These are phyloP conservation scores for Ptilodon capucinus DNA, from an alignment of 2,888 invertebrate species.

Conservation along the genomic window DNA sequence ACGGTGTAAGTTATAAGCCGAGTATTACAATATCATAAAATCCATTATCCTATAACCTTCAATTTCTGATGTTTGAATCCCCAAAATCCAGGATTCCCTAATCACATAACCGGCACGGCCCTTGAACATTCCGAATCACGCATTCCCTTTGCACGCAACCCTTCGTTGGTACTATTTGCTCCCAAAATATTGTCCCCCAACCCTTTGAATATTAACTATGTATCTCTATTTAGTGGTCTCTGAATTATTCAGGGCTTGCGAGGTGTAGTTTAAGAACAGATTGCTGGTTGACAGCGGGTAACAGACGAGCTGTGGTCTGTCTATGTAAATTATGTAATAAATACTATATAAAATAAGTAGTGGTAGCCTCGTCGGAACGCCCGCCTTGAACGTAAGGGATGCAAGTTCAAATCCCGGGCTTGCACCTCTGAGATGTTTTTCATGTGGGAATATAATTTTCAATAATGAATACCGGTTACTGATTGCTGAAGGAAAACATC, in stretches of 20 bases:
- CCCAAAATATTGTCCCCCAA: constrained; percentile 67
- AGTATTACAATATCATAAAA: neutral
- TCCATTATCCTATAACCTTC: neutral
- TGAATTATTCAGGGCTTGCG: constrained; percentile 66
- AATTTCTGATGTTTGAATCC: neutral
- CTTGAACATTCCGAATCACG: constrained; percentile 50
- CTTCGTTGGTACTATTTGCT: constrained; percentile 51
- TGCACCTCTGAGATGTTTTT: too few species aligned
- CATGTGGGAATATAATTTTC: too few species aligned
- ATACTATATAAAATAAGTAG: neutral
- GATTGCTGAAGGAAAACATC: too few species aligned
- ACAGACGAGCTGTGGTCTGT: too few species aligned
- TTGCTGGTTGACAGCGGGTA: neutral
- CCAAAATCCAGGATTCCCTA: constrained; percentile 28
- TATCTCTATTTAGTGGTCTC: constrained; percentile 66
- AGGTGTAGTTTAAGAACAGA: neutral
- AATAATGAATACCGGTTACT: too few species aligned
- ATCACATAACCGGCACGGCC: constrained; percentile 35
- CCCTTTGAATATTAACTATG: constrained; percentile 71
- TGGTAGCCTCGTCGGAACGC: too few species aligned
- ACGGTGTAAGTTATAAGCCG: neutral
- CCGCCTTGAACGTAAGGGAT: too few species aligned
- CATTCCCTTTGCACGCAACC: constrained; percentile 58
- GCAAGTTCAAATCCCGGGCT: too few species aligned
- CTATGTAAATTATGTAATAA: too few species aligned